Conservation (phyloP, 2,888 invertebrate genomes). For the Archips xylosteana region DNA sequence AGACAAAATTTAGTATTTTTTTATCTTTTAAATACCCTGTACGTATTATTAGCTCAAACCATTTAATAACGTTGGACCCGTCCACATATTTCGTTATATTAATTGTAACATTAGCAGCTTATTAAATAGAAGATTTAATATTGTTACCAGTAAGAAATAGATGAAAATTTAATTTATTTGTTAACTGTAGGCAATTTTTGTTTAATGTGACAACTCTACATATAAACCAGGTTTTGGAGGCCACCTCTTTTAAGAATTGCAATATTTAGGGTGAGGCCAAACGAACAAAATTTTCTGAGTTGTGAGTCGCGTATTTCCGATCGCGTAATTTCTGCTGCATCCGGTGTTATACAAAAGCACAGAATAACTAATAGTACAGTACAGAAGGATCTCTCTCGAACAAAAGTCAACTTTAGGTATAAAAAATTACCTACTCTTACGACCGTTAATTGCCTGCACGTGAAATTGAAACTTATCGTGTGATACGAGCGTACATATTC, state of each 20-base stretch:
- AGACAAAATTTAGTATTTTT: background rate
- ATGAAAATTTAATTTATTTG: background rate
- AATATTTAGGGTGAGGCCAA: background rate
- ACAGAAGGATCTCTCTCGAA: no score
- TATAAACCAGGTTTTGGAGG: background rate
- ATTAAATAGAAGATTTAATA: conserved; percentile 52
- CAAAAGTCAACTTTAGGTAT: no score
- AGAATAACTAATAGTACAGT: no score
- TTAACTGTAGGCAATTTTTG: background rate
- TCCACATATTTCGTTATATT: conserved; percentile 52
- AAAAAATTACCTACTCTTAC: no score
- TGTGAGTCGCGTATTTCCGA: no score
- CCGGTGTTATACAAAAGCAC: no score
- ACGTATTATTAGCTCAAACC: conserved; percentile 36
- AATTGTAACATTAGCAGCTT: conserved; percentile 55
- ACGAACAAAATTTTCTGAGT: no score
- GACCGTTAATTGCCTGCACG: no score
- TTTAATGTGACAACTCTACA: background rate
- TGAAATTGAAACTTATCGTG: no score
- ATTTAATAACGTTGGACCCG: conserved; percentile 54
- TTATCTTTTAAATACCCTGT: background rate
- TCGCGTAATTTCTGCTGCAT: no score
- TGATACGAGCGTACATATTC: no score
- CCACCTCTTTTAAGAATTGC: background rate
- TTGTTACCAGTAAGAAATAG: conserved; percentile 17